phyloP scores from a whole-genome alignment of 2,113 vertebrate genomes.

The Collichthys lucidus region DNA sequence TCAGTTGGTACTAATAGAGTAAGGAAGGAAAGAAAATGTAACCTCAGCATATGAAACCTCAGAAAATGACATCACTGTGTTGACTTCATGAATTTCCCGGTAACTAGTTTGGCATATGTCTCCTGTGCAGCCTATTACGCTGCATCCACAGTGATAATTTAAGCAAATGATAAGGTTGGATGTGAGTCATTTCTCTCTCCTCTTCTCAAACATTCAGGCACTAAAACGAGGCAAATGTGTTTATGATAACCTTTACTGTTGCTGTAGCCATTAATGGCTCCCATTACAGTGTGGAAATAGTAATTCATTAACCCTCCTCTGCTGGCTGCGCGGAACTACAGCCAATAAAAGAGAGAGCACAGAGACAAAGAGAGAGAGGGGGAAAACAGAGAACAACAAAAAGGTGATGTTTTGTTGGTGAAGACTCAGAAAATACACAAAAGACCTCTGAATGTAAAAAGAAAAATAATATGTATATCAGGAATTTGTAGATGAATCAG shows the following conservation, averaged over 20 bases:
- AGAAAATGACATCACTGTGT: not conserved
- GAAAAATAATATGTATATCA: not conserved
- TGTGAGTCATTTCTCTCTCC: constrained; percentile 43
- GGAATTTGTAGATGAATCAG: not conserved
- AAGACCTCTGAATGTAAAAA: not conserved
- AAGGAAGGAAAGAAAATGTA: not conserved
- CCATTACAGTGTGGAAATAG: constrained; percentile 57
- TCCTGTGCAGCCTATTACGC: constrained; percentile 17
- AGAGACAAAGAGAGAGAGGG: not conserved
- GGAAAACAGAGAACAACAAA: not conserved
- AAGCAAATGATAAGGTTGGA: constrained; percentile 55
- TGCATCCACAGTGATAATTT: constrained; percentile 46
- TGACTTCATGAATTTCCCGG: constrained; percentile 12
- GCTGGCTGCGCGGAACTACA: constrained; percentile 7
- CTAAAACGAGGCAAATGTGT: constrained; percentile 61
- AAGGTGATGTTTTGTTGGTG: not conserved
- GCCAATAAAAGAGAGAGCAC: constrained; percentile 24
- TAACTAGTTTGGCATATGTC: constrained; percentile 3
- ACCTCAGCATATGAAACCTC: not conserved
- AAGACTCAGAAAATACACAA: not conserved
- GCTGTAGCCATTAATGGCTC: constrained; percentile 48
- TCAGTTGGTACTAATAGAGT: not conserved
- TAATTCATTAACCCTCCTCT: constrained; percentile 63
- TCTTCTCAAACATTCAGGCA: constrained; percentile 41
- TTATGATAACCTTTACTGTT: constrained; percentile 68